These are phyloP conservation scores for Dunckerocampus dactyliophorus DNA, from an alignment of 2,113 vertebrate genomes.

Conservation along the genomic window DNA sequence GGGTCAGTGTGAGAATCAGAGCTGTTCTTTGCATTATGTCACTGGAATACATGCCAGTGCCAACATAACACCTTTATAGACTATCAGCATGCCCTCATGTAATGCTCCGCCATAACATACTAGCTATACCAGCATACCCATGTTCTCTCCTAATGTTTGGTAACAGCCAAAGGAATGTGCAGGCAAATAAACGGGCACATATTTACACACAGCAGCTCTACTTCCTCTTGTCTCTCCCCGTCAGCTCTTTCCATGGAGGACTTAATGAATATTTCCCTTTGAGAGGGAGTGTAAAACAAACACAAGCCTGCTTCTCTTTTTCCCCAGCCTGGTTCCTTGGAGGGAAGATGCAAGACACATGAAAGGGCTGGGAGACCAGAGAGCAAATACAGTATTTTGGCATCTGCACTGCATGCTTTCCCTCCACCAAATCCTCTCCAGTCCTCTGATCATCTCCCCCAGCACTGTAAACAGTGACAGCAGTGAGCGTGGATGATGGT, in stretches of 20 bases:
- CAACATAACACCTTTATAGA: background rate
- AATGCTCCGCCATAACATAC: background rate
- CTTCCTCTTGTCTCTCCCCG: constrained; percentile 10
- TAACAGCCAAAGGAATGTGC: constrained; percentile 27
- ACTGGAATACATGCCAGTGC: background rate
- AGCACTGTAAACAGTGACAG: constrained; percentile 28
- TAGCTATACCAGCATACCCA: constrained; percentile 26
- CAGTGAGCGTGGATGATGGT: constrained; percentile 3
- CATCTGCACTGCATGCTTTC: constrained; percentile 30
- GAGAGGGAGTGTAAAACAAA: constrained; percentile 59
- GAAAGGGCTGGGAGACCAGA: constrained; percentile 39
- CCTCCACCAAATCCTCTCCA: constrained; percentile 43
- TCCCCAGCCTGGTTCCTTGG: constrained; percentile 35
- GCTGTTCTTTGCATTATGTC: background rate
- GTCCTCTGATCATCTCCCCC: constrained; percentile 39
- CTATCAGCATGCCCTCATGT: background rate
- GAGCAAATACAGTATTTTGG: constrained; percentile 48
- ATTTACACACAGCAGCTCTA: constrained; percentile 7
- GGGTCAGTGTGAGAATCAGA: background rate
- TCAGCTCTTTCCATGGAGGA: constrained; percentile 40
- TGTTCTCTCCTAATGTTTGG: constrained; percentile 43
- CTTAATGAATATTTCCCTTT: constrained; percentile 75
- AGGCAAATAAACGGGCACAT: constrained; percentile 30
- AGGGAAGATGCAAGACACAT: constrained; percentile 52
- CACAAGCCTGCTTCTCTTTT: constrained; percentile 41